Percentiles rank a stretch among this genome's conserved stretches.
phyloP scores from a whole-genome alignment of 2,888 invertebrate species.

The Odontomyia ornata region DNA sequence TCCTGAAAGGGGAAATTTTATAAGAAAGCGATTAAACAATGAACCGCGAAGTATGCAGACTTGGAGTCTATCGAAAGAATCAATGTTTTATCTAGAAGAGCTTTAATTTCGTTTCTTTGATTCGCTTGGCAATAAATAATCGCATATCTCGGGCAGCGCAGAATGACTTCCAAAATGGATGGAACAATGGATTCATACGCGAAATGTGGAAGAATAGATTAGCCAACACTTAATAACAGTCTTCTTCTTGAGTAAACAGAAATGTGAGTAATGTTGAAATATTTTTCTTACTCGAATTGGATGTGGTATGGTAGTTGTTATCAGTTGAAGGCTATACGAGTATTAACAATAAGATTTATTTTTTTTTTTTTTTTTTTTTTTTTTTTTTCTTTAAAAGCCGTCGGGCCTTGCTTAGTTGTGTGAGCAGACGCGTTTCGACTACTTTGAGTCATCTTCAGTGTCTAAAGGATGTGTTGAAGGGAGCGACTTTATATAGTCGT shows the following conservation, averaged over 20 bases:
- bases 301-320: slow-evolving; percentile 30
- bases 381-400: too few species aligned
- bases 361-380: too few species aligned
- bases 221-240: slow-evolving; percentile 31
- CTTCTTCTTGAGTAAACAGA: slow-evolving; percentile 34
- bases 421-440: too few species aligned
- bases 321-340: slow-evolving; percentile 40
- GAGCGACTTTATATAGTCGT: too few species aligned
- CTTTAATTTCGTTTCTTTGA: background rate
- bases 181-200: slow-evolving; percentile 11
- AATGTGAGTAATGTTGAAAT: slow-evolving; percentile 32
- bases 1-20: slow-evolving; percentile 9
- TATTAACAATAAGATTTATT: slow-evolving; percentile 11
- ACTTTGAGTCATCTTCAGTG: too few species aligned
- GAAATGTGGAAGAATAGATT: slow-evolving; percentile 24
- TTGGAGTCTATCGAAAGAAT: background rate
- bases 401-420: too few species aligned
- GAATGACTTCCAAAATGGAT: background rate
- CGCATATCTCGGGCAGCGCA: background rate
- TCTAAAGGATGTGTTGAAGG: too few species aligned
- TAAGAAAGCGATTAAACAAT: slow-evolving; percentile 31
- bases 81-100: background rate
- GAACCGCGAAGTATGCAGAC: background rate
- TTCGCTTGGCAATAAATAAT: background rate
- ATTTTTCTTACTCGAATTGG: background rate